Base-by-base conservation (phyloP, 2,797 vertebrate genomes). In the Tympanoctomys barrerae region DNA sequence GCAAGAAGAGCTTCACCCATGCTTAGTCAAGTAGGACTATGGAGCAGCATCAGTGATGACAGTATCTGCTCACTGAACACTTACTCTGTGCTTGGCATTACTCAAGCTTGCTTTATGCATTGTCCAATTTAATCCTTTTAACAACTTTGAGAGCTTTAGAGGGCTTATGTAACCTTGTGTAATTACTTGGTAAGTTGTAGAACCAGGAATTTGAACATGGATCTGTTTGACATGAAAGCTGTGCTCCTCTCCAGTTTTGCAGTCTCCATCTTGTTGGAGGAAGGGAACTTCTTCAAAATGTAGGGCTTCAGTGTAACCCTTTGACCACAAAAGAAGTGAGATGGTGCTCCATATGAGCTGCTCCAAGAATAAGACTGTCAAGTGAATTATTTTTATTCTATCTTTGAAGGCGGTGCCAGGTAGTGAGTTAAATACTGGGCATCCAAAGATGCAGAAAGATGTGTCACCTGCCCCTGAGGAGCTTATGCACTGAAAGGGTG, bases 101-200 rank as follows among this genome's bases (percentile, higher is more conserved):
- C 87, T 87, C 16, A 24, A 62, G 52, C 26, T 90, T 52, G 70
- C 24, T 88, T 71, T 26, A 62, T 46, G 28, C 42, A 36, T 93
- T 93, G 83, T 88, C 39, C 54, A 42, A 42, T 93, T 84, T 85
- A 95, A 96, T 88, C 73, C 88, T 88, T 88, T 96, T 80, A 95
- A 71, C 88, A 91, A 39, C 49, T 83, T n/a, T 33, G 21, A 54
- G 88, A 91, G 88, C 75, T 88, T 88, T 88, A 91, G 52, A 59
- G 84, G 88, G 71, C 49, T 96, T 96, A 91, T 68, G 64, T 22
- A 75, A 88, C 59, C 61, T 78, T 91, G 79, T 87, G 33, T 82
- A 90, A 93, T 68, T 57, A 19, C 71, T 73, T 62, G 52, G n/a
- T 87, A 87, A 89, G 91, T 82, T 42, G 39, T n/a, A 82, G 68